A percentile compares a stretch with the other conserved stretches of the same genome.
Conservation (phyloP, 2,113 vertebrate species). For the Paradisaea rubra region DNA sequence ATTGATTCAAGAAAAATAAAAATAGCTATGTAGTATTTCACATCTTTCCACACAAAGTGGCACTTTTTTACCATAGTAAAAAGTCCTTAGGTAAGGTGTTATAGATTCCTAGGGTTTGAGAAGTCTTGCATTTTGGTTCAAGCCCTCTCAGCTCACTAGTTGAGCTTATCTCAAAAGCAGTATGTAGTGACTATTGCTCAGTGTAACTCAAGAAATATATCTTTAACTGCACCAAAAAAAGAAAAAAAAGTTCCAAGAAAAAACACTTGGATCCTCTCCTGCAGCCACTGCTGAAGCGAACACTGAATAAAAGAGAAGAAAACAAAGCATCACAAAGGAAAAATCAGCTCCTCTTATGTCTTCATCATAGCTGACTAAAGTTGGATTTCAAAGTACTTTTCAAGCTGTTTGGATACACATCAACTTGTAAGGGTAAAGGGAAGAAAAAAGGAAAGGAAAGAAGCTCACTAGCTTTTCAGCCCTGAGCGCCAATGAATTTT, state of each 20-base stretch:
- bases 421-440: conserved; percentile 53
- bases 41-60: neutral
- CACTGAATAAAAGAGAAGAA: conserved; percentile 27
- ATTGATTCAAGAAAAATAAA: neutral
- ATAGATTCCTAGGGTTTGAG: neutral
- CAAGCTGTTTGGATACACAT: conserved; percentile 66
- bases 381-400: conserved; percentile 62
- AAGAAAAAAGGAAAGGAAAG: conserved; percentile 48
- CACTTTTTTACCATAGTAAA: neutral
- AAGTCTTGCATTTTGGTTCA: neutral
- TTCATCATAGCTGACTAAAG: conserved; percentile 57
- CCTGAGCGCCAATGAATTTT: conserved; percentile 19
- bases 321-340: conserved; percentile 52
- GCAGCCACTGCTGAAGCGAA: neutral
- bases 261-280: conserved; percentile 10
- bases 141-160: neutral
- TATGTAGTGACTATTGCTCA: neutral
- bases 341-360: conserved; percentile 58
- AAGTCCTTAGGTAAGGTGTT: neutral
- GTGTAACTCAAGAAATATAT: neutral
- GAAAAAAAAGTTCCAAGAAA: neutral
- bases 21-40: neutral
- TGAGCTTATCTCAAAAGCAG: neutral
- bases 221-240: neutral
- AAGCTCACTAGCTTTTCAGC: conserved; percentile 44